Evolutionary conservation across 2,113 vertebrate genomes (phyloP).

Genomic region (Pristiophorus japonicus): DNA sequence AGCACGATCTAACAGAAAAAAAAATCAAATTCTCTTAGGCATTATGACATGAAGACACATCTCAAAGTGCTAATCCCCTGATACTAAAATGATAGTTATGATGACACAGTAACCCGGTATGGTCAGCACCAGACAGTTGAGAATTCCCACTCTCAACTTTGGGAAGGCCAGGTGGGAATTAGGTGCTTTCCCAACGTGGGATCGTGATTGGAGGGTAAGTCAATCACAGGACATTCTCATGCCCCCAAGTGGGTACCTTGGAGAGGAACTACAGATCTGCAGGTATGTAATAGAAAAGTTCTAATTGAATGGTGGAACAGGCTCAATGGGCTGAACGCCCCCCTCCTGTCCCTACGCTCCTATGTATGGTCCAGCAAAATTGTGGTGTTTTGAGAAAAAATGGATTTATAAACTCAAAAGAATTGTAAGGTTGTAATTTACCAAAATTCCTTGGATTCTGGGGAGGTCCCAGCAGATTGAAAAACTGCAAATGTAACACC

Average conservation of each 20-base stretch:
- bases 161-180: not conserved
- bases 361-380: not conserved
- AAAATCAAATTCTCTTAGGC: not conserved
- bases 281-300: not conserved
- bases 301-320: not conserved
- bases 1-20: conserved; percentile 74
- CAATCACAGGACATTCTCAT: not conserved
- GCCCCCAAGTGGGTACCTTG: not conserved
- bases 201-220: not conserved
- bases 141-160: not conserved
- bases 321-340: not conserved
- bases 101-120: not conserved
- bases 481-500: too few species aligned
- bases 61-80: not conserved
- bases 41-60: not conserved
- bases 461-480: too few species aligned
- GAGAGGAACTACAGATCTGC: not conserved
- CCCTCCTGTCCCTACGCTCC: too few species aligned
- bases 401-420: not conserved
- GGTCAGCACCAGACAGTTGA: not conserved
- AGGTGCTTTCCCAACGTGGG: not conserved
- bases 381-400: not conserved
- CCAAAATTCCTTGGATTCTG: too few species aligned
- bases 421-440: too few species aligned
- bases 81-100: not conserved